phyloP scores from a whole-genome alignment of 2,113 vertebrate species.

The Genyomyrus donnyi region DNA sequence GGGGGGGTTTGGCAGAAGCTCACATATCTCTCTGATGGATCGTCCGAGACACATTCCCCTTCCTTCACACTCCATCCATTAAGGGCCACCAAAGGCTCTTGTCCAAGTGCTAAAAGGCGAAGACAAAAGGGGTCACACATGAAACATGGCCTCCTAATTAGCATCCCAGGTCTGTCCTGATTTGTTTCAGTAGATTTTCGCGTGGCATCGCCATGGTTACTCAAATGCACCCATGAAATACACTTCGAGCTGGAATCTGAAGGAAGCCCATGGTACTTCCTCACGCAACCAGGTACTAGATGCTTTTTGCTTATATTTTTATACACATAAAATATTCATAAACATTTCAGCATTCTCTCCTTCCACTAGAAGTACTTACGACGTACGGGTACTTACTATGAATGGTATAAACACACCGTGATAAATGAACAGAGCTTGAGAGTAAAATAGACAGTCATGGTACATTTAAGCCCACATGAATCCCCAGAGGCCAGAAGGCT shows the following conservation, averaged over 20 bases:
- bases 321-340: not conserved
- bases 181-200: not conserved
- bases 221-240: not conserved
- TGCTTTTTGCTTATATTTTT: not conserved
- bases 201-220: conserved; percentile 1
- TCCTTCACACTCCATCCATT: not conserved
- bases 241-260: not conserved
- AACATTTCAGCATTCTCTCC: not conserved
- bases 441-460: not conserved
- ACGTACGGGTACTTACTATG: not conserved
- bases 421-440: not conserved
- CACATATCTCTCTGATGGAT: conserved; percentile 39
- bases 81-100: not conserved
- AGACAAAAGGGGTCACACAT: not conserved
- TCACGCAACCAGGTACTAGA: not conserved
- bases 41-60: not conserved
- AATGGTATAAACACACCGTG: not conserved
- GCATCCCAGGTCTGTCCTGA: not conserved
- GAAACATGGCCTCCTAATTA: conserved; percentile 2
- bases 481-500: not conserved
- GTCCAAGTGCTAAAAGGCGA: not conserved
- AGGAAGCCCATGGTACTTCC: not conserved
- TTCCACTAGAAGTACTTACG: not conserved
- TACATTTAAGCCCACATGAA: not conserved
- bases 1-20: conserved; percentile 26